Conservation (phyloP, 2,888 invertebrate species). For the Isoperla grammatica region DNA sequence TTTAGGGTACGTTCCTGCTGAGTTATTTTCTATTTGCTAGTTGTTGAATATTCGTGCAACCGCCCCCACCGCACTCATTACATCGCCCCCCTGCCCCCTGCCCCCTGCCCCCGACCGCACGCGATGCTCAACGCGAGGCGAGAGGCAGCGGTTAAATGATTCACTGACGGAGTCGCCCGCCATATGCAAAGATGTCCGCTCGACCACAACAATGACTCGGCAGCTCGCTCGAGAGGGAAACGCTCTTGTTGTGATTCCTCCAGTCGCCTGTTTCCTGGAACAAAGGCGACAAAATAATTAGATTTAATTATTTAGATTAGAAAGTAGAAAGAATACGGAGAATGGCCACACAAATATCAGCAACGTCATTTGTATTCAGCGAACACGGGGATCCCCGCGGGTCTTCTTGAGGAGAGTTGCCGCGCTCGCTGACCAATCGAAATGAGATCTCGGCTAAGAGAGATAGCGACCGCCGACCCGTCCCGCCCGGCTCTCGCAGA, state of each 20-base stretch:
- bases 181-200: constrained; percentile 5
- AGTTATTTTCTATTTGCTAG: neutral
- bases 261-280: neutral
- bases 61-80: neutral
- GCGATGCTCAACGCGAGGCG: no score
- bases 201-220: no score
- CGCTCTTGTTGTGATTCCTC: neutral
- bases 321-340: neutral
- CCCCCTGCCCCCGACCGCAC: no score
- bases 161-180: neutral
- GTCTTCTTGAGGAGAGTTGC: neutral
- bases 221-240: neutral
- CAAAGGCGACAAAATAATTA: neutral
- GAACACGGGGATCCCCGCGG: neutral
- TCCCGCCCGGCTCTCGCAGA: neutral
- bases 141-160: neutral
- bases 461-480: neutral
- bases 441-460: constrained; percentile 12
- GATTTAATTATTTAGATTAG: constrained; percentile 4
- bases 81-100: neutral
- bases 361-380: constrained; percentile 13
- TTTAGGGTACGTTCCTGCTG: no score
- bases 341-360: neutral
- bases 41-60: constrained; percentile 7
- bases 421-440: constrained; percentile 10